A percentile compares a stretch with the other conserved stretches of the same genome.
These are phyloP conservation scores for Micrasema minimum DNA, from an alignment of 1,140 invertebrate genomes.

Conservation along the genomic window DNA sequence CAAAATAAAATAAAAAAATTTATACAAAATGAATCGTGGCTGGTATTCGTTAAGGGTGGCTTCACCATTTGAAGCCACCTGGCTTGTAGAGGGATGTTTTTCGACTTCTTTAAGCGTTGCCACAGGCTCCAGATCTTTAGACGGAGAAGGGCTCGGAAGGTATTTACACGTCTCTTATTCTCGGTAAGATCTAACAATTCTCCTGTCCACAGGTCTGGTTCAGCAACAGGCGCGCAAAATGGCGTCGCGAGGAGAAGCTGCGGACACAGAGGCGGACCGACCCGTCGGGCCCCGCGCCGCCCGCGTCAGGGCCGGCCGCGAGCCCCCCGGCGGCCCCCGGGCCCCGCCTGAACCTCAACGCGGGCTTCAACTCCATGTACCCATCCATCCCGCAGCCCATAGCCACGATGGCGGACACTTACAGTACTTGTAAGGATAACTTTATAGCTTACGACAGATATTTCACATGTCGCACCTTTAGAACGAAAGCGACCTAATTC, in stretches of 20 bases:
- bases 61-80: no score
- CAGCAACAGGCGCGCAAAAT: slow-evolving; percentile 97
- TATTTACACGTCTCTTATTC: no score
- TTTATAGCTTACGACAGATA: background rate
- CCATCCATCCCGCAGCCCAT: slow-evolving; percentile 94
- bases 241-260: slow-evolving; percentile 97
- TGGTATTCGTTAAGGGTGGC: no score
- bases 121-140: no score
- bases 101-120: no score
- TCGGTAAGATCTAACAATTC: no score
- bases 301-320: slow-evolving; percentile 56
- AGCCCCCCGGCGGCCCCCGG: slow-evolving; percentile 71
- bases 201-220: slow-evolving; percentile 96
- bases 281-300: slow-evolving; percentile 76
- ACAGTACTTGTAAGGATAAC: slow-evolving; percentile 72
- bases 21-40: no score
- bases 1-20: no score
- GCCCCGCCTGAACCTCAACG: slow-evolving; percentile 83
- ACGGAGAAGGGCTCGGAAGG: no score
- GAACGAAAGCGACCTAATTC: no score
- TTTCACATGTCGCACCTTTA: no score
- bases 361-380: slow-evolving; percentile 95
- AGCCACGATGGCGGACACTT: slow-evolving; percentile 91
- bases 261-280: slow-evolving; percentile 85
- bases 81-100: no score